phyloP scores from a whole-genome alignment of 2,797 vertebrate species.

The Buceros bicornis region DNA sequence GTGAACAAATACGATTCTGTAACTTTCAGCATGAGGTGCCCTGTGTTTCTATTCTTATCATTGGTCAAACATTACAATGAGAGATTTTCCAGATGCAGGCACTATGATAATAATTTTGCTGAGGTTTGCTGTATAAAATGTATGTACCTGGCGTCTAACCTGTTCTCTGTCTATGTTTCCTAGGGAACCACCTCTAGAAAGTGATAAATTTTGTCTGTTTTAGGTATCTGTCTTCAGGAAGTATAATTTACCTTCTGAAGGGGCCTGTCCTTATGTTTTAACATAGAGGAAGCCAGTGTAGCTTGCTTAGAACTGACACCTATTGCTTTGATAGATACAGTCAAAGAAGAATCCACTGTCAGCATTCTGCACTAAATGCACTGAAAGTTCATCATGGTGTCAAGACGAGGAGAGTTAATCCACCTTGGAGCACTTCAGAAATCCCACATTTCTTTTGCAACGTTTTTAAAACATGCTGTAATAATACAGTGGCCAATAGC shows the following conservation, averaged over 20 bases:
- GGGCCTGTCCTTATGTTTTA: neutral
- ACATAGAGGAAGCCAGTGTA: neutral
- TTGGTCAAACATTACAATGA: neutral
- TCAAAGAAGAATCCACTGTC: slow-evolving; percentile 8
- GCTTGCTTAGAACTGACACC: neutral
- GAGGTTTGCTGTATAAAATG: neutral
- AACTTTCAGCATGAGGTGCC: neutral
- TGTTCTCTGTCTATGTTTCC: neutral
- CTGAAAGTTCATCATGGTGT: slow-evolving; percentile 28
- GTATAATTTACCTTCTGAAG: neutral
- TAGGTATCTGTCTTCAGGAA: neutral
- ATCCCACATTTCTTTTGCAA: slow-evolving; percentile 20
- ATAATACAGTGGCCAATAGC: neutral
- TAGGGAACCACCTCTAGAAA: neutral
- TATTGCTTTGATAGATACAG: neutral
- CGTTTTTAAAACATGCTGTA: neutral
- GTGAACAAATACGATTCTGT: neutral
- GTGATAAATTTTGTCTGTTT: neutral
- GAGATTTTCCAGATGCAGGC: neutral
- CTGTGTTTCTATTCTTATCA: neutral
- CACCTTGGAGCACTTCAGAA: slow-evolving; percentile 28
- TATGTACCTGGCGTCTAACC: neutral
- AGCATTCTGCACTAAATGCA: slow-evolving; percentile 33
- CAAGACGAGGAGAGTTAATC: slow-evolving; percentile 25
- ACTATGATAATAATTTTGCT: neutral